phyloP scores from a whole-genome alignment of 1,140 invertebrate genomes.

The Antheraea mylitta region DNA sequence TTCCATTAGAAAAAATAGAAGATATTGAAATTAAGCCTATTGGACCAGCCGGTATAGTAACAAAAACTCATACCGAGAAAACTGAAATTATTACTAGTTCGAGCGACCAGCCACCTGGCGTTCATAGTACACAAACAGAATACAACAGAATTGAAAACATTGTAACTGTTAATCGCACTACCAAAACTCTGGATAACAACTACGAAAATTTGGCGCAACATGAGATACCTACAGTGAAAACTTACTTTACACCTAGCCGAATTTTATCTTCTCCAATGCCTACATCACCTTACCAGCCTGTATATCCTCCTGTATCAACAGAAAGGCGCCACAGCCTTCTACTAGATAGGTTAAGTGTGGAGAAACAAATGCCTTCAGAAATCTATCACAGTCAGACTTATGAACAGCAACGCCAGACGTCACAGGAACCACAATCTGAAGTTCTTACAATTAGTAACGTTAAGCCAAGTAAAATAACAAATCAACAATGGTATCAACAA shows the following conservation, averaged over 20 bases:
- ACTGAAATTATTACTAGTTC: slow-evolving; percentile 69
- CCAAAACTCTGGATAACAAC: slow-evolving; percentile 61
- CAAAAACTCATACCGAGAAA: slow-evolving; percentile 55
- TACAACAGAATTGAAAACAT: slow-evolving; percentile 68
- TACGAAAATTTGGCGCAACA: slow-evolving; percentile 56
- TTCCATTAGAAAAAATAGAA: slow-evolving; percentile 68
- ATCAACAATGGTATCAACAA: slow-evolving; percentile 70
- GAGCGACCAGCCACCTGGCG: slow-evolving; percentile 41
- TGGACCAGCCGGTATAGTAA: slow-evolving; percentile 51
- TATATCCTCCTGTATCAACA: slow-evolving; percentile 49
- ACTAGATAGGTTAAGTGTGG: slow-evolving; percentile 62
- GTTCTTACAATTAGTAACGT: slow-evolving; percentile 65
- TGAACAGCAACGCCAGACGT: slow-evolving; percentile 53
- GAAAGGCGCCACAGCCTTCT: slow-evolving; percentile 68
- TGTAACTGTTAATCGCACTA: slow-evolving; percentile 64
- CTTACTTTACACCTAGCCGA: slow-evolving; percentile 51
- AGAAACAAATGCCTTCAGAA: slow-evolving; percentile 60
- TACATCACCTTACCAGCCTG: slow-evolving; percentile 49
- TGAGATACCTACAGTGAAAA: slow-evolving; percentile 55
- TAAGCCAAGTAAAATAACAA: slow-evolving; percentile 66
- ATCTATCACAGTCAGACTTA: slow-evolving; percentile 54
- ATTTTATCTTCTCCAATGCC: slow-evolving; percentile 48
- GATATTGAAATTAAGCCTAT: slow-evolving; percentile 72
- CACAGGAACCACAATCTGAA: slow-evolving; percentile 63
- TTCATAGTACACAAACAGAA: slow-evolving; percentile 63